Evolutionary conservation across 2,113 vertebrate species (phyloP).

Genomic region (Muntiacus reevesi): DNA sequence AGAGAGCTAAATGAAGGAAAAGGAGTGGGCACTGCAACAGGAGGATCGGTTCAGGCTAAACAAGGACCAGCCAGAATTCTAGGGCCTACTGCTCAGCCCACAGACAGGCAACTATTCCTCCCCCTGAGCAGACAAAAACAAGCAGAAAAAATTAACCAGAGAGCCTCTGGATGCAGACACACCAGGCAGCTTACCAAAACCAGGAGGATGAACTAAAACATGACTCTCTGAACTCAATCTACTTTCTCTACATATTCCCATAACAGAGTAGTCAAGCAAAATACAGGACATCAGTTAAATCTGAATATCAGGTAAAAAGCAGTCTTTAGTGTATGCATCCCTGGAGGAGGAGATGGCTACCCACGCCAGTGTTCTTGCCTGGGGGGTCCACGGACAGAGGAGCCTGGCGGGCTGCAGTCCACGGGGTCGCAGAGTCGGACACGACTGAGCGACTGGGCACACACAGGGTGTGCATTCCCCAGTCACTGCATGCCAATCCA

Average conservation of each 20-base stretch:
- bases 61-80: neutral
- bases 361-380: neutral
- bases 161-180: neutral
- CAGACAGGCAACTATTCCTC: neutral
- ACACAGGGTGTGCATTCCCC: neutral
- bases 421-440: neutral
- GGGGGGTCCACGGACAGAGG: neutral
- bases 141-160: neutral
- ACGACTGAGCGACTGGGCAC: rapidly evolving
- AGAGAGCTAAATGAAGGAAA: neutral
- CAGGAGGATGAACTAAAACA: neutral
- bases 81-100: neutral
- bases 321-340: neutral
- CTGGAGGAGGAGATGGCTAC: neutral
- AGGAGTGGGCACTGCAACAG: neutral
- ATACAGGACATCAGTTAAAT: neutral
- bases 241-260: neutral
- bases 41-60: neutral
- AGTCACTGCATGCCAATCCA: neutral
- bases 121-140: neutral
- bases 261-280: neutral
- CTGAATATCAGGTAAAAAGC: neutral
- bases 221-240: neutral
- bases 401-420: neutral
- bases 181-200: neutral